Conservation (phyloP, 2,888 invertebrate genomes). For the Hipparchia semele region DNA sequence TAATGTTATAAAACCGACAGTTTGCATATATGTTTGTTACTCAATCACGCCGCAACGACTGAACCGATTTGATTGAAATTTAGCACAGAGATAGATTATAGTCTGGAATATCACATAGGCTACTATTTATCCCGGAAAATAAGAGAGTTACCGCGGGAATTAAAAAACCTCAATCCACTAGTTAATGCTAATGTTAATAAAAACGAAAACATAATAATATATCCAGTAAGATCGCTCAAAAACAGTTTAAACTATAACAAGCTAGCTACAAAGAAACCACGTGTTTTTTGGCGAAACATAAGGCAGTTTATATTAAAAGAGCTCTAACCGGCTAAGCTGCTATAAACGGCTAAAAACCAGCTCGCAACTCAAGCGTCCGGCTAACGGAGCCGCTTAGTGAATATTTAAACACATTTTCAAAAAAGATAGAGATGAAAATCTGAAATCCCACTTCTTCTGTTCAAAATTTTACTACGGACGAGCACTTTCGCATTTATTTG, state of each 20-base stretch:
- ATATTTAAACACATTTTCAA: not conserved
- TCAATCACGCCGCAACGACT: too few relatives aligned
- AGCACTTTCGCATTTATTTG: too few relatives aligned
- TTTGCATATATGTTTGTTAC: too few relatives aligned
- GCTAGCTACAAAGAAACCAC: not conserved
- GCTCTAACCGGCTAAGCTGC: not conserved
- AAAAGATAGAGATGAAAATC: not conserved
- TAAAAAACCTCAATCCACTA: too few relatives aligned
- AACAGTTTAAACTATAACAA: not conserved
- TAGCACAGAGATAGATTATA: too few relatives aligned
- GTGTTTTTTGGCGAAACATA: not conserved
- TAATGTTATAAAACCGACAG: too few relatives aligned
- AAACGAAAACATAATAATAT: not conserved
- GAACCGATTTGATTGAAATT: too few relatives aligned
- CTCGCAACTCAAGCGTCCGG: not conserved
- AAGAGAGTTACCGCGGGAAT: too few relatives aligned
- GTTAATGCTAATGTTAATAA: too few relatives aligned
- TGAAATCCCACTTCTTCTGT: not conserved
- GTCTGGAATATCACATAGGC: too few relatives aligned
- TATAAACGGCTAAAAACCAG: constrained; percentile 6
- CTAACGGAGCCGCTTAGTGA: not conserved
- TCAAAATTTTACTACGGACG: not conserved
- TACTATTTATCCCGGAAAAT: too few relatives aligned
- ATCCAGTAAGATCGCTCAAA: not conserved
- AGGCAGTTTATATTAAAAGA: constrained; percentile 6